Conservation (phyloP, 2,113 vertebrate genomes). For the Siphamia tubifer region DNA sequence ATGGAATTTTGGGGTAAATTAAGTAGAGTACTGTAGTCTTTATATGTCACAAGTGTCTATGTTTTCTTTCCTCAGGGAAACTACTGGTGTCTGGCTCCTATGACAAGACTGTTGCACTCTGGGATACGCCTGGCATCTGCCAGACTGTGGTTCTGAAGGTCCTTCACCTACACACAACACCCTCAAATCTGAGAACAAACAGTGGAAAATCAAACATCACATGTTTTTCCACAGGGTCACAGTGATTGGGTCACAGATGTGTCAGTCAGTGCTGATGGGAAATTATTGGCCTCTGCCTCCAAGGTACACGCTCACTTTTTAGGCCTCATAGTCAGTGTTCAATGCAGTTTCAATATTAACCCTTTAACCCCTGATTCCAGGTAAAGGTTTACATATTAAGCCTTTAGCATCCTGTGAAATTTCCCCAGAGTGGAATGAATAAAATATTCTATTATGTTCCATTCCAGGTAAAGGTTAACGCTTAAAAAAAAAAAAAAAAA, state of each 20-base stretch:
- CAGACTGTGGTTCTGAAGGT: constrained; percentile 81
- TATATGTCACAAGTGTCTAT: too few species aligned
- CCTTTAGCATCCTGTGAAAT: too few species aligned
- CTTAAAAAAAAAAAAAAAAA: too few species aligned
- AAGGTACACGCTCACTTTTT: constrained; percentile 69
- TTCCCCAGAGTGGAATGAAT: too few species aligned
- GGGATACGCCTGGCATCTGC: constrained; percentile 73
- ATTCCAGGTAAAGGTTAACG: too few species aligned
- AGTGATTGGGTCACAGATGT: constrained; percentile 84
- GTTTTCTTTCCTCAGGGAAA: constrained; percentile 59
- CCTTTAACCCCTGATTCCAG: too few species aligned
- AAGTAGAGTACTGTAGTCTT: too few species aligned
- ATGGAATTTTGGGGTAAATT: too few species aligned
- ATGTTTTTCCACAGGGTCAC: constrained; percentile 77
- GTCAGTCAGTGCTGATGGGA: constrained; percentile 75
- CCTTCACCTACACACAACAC: not conserved
- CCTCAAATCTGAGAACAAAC: not conserved
- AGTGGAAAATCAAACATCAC: not conserved
- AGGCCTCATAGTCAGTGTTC: not conserved
- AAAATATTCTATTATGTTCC: too few species aligned
- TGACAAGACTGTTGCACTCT: constrained; percentile 77
- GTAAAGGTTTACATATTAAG: too few species aligned
- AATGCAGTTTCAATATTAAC: too few species aligned
- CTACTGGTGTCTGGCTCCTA: constrained; percentile 80
- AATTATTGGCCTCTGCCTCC: constrained; percentile 80